Evolutionary conservation across 2,797 vertebrate genomes (phyloP), one percentile per base, ranked within the genome.

Genomic region (Premnoplex brunnescens): DNA sequence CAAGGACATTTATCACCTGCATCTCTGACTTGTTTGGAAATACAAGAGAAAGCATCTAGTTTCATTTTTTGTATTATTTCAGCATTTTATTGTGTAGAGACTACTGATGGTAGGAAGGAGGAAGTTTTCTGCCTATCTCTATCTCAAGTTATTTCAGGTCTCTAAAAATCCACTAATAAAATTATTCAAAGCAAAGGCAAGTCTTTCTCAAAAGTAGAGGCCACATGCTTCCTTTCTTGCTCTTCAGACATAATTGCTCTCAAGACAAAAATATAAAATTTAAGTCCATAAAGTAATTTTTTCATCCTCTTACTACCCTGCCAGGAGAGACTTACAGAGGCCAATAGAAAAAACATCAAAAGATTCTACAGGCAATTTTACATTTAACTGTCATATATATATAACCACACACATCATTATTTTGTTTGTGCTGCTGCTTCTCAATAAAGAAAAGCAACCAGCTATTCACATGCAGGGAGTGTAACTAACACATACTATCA

Each of bases 291-390:
- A 63, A 75, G 32, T 43, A 52, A 59, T 88, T 80, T 91, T 75
- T 88, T 79, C 52, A 60, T 55, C 34, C 14, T 91, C 52, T 69
- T 73, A 81, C 73, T 52, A 85, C 16, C 73, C 69, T 89, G 20
- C 59, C 59, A 82, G 56, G 27, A 90, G 79, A 79, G 39, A 43
- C 21, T 55, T 73, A 34, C 1, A 21, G 44, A 83, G 39, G 13
- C 10, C 12, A 27, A 88, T 4, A 76, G 52, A 94, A 30, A 52
- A 95, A 95, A 88, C 32, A 62, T 43, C 88, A 89, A 59, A 66
- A 89, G 66, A 85, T 77, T 74, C 82, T 87, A 86, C 49, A 71
- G 62, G 69, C 24, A 93, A 68, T 93, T 78, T 94, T 91, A 79
- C 49, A 69, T 89, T 95, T 94, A 92, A 87, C 91, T 69, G 54